Conservation (phyloP, 2,113 vertebrate species). For the Microcebus tavaratra region DNA sequence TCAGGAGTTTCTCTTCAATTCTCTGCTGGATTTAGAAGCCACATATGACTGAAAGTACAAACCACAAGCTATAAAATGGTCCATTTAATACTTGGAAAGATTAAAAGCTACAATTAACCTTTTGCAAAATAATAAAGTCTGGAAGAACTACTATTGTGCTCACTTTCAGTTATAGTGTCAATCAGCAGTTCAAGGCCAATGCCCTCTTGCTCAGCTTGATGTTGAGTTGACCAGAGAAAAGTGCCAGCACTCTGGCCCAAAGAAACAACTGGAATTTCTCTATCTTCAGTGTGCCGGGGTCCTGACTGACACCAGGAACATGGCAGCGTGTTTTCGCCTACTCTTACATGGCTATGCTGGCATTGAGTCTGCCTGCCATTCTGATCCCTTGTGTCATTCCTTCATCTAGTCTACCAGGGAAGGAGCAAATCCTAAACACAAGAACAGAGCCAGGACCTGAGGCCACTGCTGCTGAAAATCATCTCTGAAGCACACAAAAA, state of each 20-base stretch:
- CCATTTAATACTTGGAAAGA: slow-evolving; percentile 47
- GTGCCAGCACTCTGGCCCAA: neutral
- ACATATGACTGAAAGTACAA: neutral
- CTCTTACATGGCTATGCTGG: neutral
- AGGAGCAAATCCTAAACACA: neutral
- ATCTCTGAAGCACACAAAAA: neutral
- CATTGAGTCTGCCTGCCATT: neutral
- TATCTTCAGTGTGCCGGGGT: neutral
- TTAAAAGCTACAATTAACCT: slow-evolving; percentile 74
- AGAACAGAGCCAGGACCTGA: neutral
- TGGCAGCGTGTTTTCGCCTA: neutral
- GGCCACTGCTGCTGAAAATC: neutral
- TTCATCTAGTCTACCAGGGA: neutral
- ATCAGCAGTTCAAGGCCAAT: slow-evolving; percentile 40
- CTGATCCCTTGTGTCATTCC: neutral
- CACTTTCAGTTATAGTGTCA: slow-evolving; percentile 9
- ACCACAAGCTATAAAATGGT: slow-evolving; percentile 36
- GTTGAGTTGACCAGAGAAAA: neutral
- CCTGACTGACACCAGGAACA: neutral
- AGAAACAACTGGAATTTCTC: neutral
- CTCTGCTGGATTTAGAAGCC: slow-evolving; percentile 56
- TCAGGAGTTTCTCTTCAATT: slow-evolving; percentile 74
- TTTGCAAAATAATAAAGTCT: slow-evolving; percentile 61
- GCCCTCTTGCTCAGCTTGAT: neutral
- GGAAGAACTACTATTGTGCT: neutral